Evolutionary conservation across 2,888 invertebrate genomes (phyloP).

Genomic region (Choreutis nemorana): DNA sequence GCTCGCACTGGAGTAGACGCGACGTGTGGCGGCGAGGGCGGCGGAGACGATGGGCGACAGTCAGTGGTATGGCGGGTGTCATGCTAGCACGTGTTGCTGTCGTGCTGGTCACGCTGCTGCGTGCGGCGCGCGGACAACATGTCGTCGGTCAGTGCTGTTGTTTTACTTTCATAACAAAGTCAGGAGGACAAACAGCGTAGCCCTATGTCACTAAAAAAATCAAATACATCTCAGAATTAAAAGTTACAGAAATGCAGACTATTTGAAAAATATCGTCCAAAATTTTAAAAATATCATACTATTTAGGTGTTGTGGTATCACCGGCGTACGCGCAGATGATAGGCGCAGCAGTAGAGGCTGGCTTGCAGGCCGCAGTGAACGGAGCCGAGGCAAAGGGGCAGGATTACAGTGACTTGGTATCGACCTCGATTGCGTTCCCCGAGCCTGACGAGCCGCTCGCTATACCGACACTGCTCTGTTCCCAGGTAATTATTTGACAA

Average conservation of each 20-base stretch:
- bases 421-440: conserved; percentile 9
- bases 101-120: neutral
- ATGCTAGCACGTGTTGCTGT: neutral
- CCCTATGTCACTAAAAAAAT: too few relatives aligned
- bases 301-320: too few relatives aligned
- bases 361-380: conserved; percentile 18
- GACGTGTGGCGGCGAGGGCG: neutral
- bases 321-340: conserved; percentile 11
- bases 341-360: conserved; percentile 22
- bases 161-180: too few relatives aligned
- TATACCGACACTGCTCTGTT: conserved; percentile 13
- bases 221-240: too few relatives aligned
- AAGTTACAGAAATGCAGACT: too few relatives aligned
- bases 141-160: too few relatives aligned
- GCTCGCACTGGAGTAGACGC: neutral
- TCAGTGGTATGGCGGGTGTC: neutral
- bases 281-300: neutral
- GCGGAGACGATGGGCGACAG: too few relatives aligned
- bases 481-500: conserved; percentile 6
- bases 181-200: too few relatives aligned
- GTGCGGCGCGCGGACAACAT: neutral
- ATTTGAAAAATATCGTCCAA: too few relatives aligned
- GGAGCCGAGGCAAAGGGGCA: conserved; percentile 9
- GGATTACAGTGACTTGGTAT: neutral
- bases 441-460: conserved; percentile 15